Evolutionary conservation across 2,888 invertebrate species (phyloP).

Genomic region (Allacma fusca): DNA sequence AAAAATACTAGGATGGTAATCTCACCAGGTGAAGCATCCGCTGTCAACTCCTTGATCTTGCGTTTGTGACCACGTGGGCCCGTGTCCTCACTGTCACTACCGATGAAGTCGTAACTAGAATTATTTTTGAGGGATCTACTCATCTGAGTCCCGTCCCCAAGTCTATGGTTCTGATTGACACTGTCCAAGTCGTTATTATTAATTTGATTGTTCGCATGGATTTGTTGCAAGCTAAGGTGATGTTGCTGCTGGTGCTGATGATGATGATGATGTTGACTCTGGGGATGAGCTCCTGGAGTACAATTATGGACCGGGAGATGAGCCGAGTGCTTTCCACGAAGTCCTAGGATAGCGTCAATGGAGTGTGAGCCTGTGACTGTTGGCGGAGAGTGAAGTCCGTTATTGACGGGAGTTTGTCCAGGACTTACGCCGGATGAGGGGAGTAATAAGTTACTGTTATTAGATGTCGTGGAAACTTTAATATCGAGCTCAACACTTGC

Average conservation of each 20-base stretch:
- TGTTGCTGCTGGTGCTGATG: constrained; percentile 46
- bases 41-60: constrained; percentile 44
- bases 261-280: constrained; percentile 47
- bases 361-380: constrained; percentile 47
- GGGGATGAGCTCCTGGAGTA: constrained; percentile 23
- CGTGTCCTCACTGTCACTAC: constrained; percentile 37
- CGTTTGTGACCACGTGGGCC: constrained; percentile 43
- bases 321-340: constrained; percentile 43
- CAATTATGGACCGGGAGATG: constrained; percentile 33
- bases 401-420: constrained; percentile 11
- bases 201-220: constrained; percentile 34
- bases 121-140: neutral
- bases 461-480: constrained; percentile 45
- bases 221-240: constrained; percentile 46
- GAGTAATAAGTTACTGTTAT: neutral
- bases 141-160: neutral
- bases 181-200: constrained; percentile 44
- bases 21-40: constrained; percentile 49
- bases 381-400: constrained; percentile 37
- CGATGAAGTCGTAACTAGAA: constrained; percentile 23
- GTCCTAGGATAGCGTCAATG: constrained; percentile 60
- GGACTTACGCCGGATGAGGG: neutral
- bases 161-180: constrained; percentile 37
- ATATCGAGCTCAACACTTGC: constrained; percentile 57
- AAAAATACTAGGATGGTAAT: no score